Base-by-base conservation (phyloP, 2,113 vertebrate genomes). In the Turdus rufiventris region DNA sequence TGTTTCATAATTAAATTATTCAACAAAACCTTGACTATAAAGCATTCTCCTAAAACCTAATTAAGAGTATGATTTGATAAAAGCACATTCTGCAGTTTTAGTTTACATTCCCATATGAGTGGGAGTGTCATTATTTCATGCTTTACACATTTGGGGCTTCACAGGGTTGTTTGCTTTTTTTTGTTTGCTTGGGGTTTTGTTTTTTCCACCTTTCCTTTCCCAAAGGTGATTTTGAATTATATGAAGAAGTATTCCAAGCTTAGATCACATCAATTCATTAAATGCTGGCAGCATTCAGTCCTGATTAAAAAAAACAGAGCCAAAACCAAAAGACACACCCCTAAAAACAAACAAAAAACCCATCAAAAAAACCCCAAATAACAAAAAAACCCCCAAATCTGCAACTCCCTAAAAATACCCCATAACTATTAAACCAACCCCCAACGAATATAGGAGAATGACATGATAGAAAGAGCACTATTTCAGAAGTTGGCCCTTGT, bases 401-500 rank as follows among this genome's bases (percentile, higher is more conserved):
- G 14, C 42, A 71, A 8, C 18, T 29, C n/a, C 31, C 14, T 20
- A 77, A 91, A 66, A 12, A 38, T 19, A 47, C 12, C 10, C 2
- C 12, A 73, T 97, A 97, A 94, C 91, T 63, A 90, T 79, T 58
- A 68, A 14, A 9, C 17, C 40, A 65, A 21, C 16, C 20, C 40
- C 68, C 31, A 83, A 80, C 11, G 97, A 98, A 97, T 91, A 91
- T 94, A 98, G 98, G 94, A 98, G 97, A 97, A 96, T 95, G 60
- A 89, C 96, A 98, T 97, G 88, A 96, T 97, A 97, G 98, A 97
- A 98, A 98, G 96, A 94, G 73, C 94, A 94, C 81, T 96, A 91
- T 98, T 98, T 98, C 97, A 98, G 96, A 98, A 97, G 96, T 93
- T 99, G 99, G 99, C 98, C 96, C 96, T 83, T 96, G 97, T 98